Base-by-base conservation (phyloP, 1,140 invertebrate genomes). In the Drepana arcuata region DNA sequence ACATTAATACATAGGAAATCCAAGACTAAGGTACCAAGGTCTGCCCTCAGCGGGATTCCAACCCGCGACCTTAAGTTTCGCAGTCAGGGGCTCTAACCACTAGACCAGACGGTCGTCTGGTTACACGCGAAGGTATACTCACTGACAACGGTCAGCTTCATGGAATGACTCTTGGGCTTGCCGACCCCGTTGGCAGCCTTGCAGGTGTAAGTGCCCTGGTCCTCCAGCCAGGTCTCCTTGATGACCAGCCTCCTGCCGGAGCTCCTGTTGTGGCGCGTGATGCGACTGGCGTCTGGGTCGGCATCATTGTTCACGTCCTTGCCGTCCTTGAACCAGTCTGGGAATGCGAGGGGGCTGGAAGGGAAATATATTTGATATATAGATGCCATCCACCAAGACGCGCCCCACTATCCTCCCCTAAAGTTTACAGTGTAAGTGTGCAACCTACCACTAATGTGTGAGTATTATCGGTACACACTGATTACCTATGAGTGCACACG, bases 181-280 rank as follows among this genome's bases (percentile, higher is more conserved):
- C 93, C 92, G 15, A 94, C 91, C 24, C 87, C 91, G 70, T 96
- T 96, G 64, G 95, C 90, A 18, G 93, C 93, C 7, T 94, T 89
- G 64, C 95, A 97, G 48, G 92, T 94, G 68, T 95, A 96, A 0
- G 90, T 92, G 2, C 94, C 94, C 31, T 93, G 84, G 67, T 95
- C 93, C 63, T 93, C 88, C 0, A 46, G 34, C 35, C 43, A 36
- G 1, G 52, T 57, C 0, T 71, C 57, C 25, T 63, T 65, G 48
- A 80, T 73, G 30, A 75, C 52, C 4, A 81, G 66, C 0, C 73
- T 45, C 28, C 66, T 69, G 16, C 75, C 71, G 1, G 52, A 49
- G 37, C 63, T 74, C 16, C 62, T 50, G 55, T 81, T 81, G 64
- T 75, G 60, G 2, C 63, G 34, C 10, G 70, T 77, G 1, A 80